Percentiles rank a stretch among this genome's conserved stretches.
These are phyloP conservation scores for Turritopsis dohrnii DNA, from an alignment of 30 jellyfish, hydroid and myxozoan genomes.

Conservation along the genomic window DNA sequence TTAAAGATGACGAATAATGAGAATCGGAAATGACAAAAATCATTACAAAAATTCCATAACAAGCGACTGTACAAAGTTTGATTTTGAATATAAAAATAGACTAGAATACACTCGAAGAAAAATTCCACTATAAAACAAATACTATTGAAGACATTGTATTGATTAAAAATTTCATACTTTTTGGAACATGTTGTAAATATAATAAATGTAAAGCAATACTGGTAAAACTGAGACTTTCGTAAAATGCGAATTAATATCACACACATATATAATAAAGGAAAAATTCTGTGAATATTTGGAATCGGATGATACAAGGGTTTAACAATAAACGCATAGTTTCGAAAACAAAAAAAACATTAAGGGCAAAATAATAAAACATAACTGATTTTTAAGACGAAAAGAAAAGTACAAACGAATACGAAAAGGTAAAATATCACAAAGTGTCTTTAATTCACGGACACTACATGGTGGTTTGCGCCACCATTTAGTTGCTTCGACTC, in stretches of 20 bases:
- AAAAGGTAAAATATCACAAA: too few species aligned
- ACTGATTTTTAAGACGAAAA: not conserved
- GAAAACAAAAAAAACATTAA: too few species aligned
- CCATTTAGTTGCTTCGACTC: not conserved
- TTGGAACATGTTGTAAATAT: not conserved
- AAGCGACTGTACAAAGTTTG: not conserved
- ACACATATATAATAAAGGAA: not conserved
- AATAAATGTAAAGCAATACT: not conserved
- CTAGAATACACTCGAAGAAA: too few species aligned
- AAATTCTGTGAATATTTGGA: not conserved
- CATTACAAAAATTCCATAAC: not conserved
- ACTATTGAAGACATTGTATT: not conserved
- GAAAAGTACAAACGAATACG: too few species aligned
- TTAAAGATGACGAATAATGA: too few species aligned
- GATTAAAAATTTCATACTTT: not conserved
- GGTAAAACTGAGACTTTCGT: not conserved
- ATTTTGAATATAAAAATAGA: not conserved
- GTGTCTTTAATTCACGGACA: not conserved
- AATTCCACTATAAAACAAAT: not conserved
- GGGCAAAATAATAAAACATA: too few species aligned
- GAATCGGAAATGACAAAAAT: not conserved
- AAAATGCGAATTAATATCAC: not conserved
- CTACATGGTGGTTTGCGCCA: not conserved
- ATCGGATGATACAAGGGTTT: not conserved
- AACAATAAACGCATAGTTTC: too few species aligned